Evolutionary conservation across 2,888 invertebrate genomes (phyloP).

Genomic region (Adelphocoris suturalis): DNA sequence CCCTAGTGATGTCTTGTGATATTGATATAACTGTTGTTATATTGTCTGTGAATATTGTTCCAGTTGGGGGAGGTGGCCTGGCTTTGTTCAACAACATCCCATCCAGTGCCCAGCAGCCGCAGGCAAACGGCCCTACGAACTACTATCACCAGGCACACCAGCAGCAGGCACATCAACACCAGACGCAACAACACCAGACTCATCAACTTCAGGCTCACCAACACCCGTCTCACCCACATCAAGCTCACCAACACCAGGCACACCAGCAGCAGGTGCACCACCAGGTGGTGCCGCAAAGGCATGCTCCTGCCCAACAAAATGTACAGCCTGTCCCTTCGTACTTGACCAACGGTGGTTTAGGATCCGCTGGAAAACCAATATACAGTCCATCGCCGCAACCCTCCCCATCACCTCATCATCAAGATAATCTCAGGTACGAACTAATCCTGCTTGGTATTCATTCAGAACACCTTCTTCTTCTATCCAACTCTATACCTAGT

Average conservation of each 20-base stretch:
- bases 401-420: slow-evolving; percentile 49
- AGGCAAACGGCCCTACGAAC: slow-evolving; percentile 9
- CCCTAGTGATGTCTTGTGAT: too few relatives aligned
- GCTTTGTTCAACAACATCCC: slow-evolving; percentile 52
- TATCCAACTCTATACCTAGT: too few relatives aligned
- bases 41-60: too few relatives aligned
- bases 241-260: slow-evolving; percentile 75
- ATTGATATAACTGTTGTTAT: too few relatives aligned
- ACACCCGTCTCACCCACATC: slow-evolving; percentile 37
- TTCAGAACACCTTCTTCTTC: too few relatives aligned
- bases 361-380: slow-evolving; percentile 17
- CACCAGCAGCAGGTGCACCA: slow-evolving; percentile 23
- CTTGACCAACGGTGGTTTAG: slow-evolving; percentile 53
- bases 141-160: slow-evolving; percentile 75
- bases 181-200: slow-evolving; percentile 17
- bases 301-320: slow-evolving; percentile 43
- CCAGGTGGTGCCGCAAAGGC: slow-evolving; percentile 1
- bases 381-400: slow-evolving; percentile 54
- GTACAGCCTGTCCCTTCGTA: slow-evolving; percentile 54
- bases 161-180: slow-evolving; percentile 18
- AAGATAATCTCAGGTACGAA: slow-evolving; percentile 47
- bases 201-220: slow-evolving; percentile 11
- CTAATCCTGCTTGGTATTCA: too few relatives aligned
- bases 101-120: slow-evolving; percentile 73
- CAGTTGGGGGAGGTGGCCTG: not conserved